Conservation (phyloP, 2,797 vertebrate species). For the Rhabdophis nuchalis region DNA sequence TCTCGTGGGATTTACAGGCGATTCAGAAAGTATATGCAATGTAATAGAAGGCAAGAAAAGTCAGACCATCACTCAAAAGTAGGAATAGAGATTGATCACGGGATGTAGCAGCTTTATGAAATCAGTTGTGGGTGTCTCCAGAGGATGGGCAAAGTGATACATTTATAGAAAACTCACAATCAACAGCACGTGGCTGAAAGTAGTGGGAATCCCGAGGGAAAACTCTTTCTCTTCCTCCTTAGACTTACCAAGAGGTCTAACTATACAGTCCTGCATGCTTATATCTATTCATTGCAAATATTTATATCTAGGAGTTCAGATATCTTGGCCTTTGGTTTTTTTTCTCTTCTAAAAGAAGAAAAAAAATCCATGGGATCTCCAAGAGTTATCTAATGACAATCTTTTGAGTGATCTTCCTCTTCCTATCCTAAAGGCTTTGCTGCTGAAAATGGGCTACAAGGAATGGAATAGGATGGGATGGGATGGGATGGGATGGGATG, state of each 20-base stretch:
- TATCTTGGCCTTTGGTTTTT: background rate
- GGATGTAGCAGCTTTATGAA: slow-evolving; percentile 13
- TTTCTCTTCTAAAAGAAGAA: background rate
- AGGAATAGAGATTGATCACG: background rate
- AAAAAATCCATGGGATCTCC: background rate
- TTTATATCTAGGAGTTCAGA: background rate
- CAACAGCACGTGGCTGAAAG: slow-evolving; percentile 16
- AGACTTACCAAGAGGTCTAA: background rate
- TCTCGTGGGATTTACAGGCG: background rate
- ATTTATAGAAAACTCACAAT: slow-evolving; percentile 8
- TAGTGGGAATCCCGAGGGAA: background rate
- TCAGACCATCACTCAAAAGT: background rate
- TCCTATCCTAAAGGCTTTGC: background rate
- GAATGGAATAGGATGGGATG: no score
- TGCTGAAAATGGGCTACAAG: background rate
- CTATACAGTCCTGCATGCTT: background rate
- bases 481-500: no score
- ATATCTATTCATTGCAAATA: background rate
- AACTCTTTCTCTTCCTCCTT: background rate
- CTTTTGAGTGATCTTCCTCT: background rate
- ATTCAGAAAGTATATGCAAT: background rate
- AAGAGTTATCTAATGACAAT: background rate
- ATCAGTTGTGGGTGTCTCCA: background rate
- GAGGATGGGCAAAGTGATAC: background rate
- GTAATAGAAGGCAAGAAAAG: background rate